These are phyloP conservation scores for Toxotes chatareus DNA, from an alignment of 2,113 vertebrate species.

Conservation along the genomic window DNA sequence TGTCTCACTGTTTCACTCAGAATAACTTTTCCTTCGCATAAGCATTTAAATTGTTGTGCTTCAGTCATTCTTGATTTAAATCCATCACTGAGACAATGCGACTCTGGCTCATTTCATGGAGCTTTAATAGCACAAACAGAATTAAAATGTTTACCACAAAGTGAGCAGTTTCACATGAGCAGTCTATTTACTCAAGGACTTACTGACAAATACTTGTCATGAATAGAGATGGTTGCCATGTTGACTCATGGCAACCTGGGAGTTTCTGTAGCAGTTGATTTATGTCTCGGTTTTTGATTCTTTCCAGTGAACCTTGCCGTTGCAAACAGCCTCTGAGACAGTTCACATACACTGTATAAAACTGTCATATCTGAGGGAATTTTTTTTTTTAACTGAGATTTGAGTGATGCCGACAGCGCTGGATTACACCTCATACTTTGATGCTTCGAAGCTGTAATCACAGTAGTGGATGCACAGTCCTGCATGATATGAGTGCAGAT, in stretches of 20 bases:
- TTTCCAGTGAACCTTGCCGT: not conserved
- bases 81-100: slow-evolving; percentile 2
- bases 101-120: slow-evolving; percentile 14
- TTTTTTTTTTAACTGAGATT: slow-evolving; percentile 9
- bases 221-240: slow-evolving; percentile 45
- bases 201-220: slow-evolving; percentile 41
- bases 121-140: slow-evolving; percentile 10
- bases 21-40: not conserved
- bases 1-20: not conserved
- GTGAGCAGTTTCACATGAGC: slow-evolving; percentile 44
- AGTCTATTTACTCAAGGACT: slow-evolving; percentile 52
- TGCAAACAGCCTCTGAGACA: slow-evolving; percentile 13
- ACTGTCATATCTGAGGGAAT: slow-evolving; percentile 1
- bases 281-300: slow-evolving; percentile 4
- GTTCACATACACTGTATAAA: not conserved
- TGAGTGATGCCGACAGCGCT: slow-evolving; percentile 19
- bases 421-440: slow-evolving; percentile 37
- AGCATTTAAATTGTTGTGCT: not conserved
- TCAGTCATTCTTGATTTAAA: not conserved
- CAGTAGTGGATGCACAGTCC: not conserved
- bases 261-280: slow-evolving; percentile 35
- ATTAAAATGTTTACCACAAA: slow-evolving; percentile 32
- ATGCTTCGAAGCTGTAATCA: slow-evolving; percentile 27
- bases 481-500: not conserved
- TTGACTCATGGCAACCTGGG: slow-evolving; percentile 44